Base-by-base conservation (phyloP, 2,113 vertebrate genomes). In the Pontoporia blainvillei region DNA sequence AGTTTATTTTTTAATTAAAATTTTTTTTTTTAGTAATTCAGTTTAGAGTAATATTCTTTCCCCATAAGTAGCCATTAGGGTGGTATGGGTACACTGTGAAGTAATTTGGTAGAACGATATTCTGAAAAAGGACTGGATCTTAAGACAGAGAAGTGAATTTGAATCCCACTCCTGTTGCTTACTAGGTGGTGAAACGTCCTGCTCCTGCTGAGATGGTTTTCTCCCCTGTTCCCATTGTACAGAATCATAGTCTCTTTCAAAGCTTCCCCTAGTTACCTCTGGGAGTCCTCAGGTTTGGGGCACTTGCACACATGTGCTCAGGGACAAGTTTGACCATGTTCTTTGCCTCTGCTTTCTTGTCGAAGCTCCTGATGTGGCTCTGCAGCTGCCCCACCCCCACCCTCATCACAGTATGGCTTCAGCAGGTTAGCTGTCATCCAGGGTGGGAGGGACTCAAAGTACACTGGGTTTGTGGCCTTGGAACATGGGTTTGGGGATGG, bases 311-410 rank as follows among this genome's bases (percentile, higher is more conserved):
- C 17, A 10, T 10, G 10, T n/a, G 39, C 20, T 34, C 36, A 27
- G 69, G 10, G 46, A n/a, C 18, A 41, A 44, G 57, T 54, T 54
- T 81, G 46, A 27, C 41, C 10, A 18, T 25, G 18, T 2, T 34
- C 18, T 61, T 44, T 14, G 54, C 21, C 29, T 62, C 41, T 75
- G n/a, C 25, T 86, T 94, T 52, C 23, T 91, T 27, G 31, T 21
- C 1, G 27, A 21, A 36, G 15, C 3, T 59, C 21, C 14, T 49
- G 90, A 44, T 21, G 27, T 52, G 62, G 23, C 39, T 90, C 18
- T 36, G 34, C 21, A 71, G 29, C 41, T 31, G 2, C 7, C 4
- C 18, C 15, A 1, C 18, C 31, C 13, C 2, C 8, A 2, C 8
- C 23, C 59, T 41, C 39, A 27, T 23, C 36, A 44, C 9, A 41